Evolutionary conservation across 2,797 vertebrate species (phyloP).

Genomic region (Neosalanx taihuensis): DNA sequence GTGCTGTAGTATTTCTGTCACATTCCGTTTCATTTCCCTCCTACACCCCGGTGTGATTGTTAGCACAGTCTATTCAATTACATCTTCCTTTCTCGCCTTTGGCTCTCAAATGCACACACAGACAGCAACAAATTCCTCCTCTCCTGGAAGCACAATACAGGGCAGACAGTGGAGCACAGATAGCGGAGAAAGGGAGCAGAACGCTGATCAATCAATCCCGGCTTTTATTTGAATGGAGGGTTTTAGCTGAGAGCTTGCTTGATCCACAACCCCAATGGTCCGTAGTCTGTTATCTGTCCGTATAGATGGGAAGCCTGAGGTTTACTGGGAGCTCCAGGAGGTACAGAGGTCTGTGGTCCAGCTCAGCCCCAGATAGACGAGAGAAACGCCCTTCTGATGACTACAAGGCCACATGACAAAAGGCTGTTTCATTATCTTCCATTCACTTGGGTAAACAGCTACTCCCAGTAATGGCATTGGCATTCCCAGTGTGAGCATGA

Average conservation of each 20-base stretch:
- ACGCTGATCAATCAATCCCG: not conserved
- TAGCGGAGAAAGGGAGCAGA: not conserved
- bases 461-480: not conserved
- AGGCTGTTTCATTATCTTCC: constrained; percentile 14
- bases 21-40: not conserved
- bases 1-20: not conserved
- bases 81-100: not conserved
- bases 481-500: not conserved
- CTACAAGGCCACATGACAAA: constrained; percentile 8
- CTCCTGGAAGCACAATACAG: not conserved
- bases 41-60: not conserved
- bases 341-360: too few relatives aligned
- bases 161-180: not conserved
- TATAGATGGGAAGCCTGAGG: constrained; percentile 4
- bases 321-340: not conserved
- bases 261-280: not conserved
- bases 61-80: constrained; percentile 7
- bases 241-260: not conserved
- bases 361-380: not conserved
- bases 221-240: constrained; percentile 2
- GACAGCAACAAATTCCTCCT: constrained; percentile 2
- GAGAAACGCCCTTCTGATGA: constrained; percentile 8
- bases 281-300: not conserved
- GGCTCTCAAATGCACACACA: not conserved
- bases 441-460: constrained; percentile 10